phyloP scores from a whole-genome alignment of 2,888 invertebrate species.

The Lamproptera curius region DNA sequence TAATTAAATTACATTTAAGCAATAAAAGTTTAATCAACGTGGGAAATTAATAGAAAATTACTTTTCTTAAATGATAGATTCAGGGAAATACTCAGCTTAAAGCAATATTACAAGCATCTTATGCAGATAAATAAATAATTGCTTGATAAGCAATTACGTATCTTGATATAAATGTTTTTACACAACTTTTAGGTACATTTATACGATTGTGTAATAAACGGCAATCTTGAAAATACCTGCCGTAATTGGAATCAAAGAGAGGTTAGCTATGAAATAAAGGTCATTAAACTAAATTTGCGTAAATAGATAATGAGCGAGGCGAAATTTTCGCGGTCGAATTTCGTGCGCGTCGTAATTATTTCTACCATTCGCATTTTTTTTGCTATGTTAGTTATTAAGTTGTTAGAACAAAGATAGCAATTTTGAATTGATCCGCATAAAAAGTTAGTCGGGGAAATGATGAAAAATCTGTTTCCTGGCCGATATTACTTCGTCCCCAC shows the following conservation, averaged over 20 bases:
- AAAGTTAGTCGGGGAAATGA: background rate
- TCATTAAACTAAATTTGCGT: background rate
- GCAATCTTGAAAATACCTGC: background rate
- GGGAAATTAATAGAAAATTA: background rate
- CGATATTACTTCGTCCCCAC: background rate
- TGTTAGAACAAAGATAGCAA: background rate
- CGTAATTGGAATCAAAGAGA: background rate
- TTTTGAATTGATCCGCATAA: background rate
- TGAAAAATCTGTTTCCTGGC: background rate
- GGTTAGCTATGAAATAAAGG: background rate
- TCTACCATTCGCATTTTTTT: background rate
- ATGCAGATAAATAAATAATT: background rate
- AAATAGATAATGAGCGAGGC: background rate
- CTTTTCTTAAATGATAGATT: background rate
- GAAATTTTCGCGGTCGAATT: background rate
- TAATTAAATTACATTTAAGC: background rate
- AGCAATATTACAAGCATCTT: background rate
- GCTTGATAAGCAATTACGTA: background rate
- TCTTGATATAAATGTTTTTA: background rate
- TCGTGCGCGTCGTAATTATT: background rate
- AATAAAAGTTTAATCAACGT: background rate
- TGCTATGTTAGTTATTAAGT: background rate
- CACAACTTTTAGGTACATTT: no score
- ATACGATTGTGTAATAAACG: background rate
- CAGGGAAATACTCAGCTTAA: no score